These are phyloP conservation scores for Vulpes ferrilata DNA, from an alignment of 2,113 vertebrate species.

Conservation along the genomic window DNA sequence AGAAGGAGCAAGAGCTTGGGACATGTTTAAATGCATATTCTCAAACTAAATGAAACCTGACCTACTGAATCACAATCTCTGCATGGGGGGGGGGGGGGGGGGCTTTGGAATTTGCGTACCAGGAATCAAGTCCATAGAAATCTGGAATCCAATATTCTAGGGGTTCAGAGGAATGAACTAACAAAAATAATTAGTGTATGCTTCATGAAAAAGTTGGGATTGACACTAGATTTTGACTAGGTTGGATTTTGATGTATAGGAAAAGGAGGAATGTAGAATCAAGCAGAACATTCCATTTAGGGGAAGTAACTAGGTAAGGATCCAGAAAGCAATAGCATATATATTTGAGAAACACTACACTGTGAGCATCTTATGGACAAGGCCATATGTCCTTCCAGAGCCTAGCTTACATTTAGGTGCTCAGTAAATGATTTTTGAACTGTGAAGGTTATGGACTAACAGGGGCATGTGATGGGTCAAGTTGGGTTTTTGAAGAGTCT, in stretches of 20 bases:
- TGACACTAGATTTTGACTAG: background rate
- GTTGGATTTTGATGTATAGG: background rate
- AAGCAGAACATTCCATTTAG: background rate
- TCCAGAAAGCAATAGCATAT: background rate
- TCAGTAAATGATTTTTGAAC: background rate
- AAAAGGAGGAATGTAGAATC: background rate
- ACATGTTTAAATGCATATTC: background rate
- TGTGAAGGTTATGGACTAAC: background rate
- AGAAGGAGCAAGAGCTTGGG: background rate
- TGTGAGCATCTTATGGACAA: background rate
- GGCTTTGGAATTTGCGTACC: background rate
- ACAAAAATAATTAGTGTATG: background rate
- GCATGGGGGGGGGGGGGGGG: too few species aligned
- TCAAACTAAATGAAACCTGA: background rate
- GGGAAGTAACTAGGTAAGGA: background rate
- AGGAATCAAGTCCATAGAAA: background rate
- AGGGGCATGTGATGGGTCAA: background rate
- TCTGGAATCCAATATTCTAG: background rate
- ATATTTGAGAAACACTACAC: background rate
- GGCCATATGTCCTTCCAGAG: background rate
- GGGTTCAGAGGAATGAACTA: background rate
- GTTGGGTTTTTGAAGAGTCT: background rate
- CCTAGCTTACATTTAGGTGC: background rate
- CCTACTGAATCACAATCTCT: background rate
- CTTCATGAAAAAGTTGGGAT: background rate